Conservation (phyloP, 2,888 invertebrate species). For the Clepsis dumicolana region DNA sequence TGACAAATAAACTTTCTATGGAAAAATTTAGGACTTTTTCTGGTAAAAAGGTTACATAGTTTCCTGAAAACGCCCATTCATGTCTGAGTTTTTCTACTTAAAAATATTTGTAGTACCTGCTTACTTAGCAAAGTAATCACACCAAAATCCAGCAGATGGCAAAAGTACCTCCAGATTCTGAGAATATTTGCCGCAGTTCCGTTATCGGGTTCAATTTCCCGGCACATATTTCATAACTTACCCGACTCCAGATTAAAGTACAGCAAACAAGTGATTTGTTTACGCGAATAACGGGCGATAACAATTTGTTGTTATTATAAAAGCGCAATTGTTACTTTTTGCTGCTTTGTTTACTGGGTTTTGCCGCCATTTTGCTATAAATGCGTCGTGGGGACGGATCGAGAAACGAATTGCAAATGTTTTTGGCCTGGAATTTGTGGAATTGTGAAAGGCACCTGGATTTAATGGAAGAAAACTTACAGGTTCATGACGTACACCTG, state of each 20-base stretch:
- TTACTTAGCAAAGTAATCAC: background rate
- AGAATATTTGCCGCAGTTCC: conserved; percentile 17
- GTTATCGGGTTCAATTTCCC: conserved; percentile 35
- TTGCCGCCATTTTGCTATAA: background rate
- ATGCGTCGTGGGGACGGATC: background rate
- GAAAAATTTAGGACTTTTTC: no score
- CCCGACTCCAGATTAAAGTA: conserved; percentile 28
- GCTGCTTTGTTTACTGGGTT: background rate
- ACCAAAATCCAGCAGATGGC: background rate
- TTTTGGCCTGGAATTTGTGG: background rate
- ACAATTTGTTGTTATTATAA: conserved; percentile 20
- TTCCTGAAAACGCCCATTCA: no score
- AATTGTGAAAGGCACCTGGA: no score
- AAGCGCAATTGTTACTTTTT: background rate
- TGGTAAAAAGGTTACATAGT: no score
- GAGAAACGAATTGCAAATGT: background rate
- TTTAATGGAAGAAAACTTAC: no score
- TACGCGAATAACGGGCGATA: conserved; percentile 19
- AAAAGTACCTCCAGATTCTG: conserved; percentile 18
- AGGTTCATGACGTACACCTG: no score
- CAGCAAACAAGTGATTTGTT: conserved; percentile 25
- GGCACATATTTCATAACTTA: conserved; percentile 38
- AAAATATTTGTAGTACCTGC: no score
- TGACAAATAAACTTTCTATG: no score
- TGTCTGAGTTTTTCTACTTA: no score